A percentile compares a stretch with the other conserved stretches of the same genome.
These are phyloP conservation scores for Clytia hemisphaerica DNA, from an alignment of 30 jellyfish, hydroid and myxozoan genomes.

Conservation along the genomic window DNA sequence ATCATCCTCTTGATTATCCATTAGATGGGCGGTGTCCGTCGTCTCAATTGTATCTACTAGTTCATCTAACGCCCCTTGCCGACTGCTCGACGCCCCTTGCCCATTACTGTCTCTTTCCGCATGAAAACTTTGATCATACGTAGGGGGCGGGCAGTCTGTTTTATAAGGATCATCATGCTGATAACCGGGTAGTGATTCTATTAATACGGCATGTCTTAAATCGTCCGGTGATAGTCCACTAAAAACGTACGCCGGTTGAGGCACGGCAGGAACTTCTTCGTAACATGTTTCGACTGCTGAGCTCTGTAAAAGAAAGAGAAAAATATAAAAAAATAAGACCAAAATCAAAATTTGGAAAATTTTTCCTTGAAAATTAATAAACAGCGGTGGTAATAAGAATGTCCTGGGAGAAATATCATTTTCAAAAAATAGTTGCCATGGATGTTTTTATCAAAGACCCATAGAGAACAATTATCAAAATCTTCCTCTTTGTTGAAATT, in stretches of 20 bases:
- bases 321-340: not conserved
- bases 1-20: slow-evolving; percentile 30
- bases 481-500: too few relatives aligned
- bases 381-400: too few relatives aligned
- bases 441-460: too few relatives aligned
- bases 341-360: too few relatives aligned
- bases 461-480: too few relatives aligned
- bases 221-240: slow-evolving; percentile 74
- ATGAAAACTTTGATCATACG: slow-evolving; percentile 54
- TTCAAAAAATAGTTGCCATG: too few relatives aligned
- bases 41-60: slow-evolving; percentile 12
- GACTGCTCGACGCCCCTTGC: slow-evolving; percentile 36
- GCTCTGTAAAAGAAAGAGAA: not conserved
- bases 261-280: slow-evolving; percentile 96
- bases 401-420: too few relatives aligned
- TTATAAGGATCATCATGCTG: slow-evolving; percentile 92
- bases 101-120: slow-evolving; percentile 16
- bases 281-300: slow-evolving; percentile 61
- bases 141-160: slow-evolving; percentile 86
- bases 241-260: slow-evolving; percentile 94
- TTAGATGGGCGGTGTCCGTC: slow-evolving; percentile 63
- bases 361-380: too few relatives aligned
- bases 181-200: slow-evolving; percentile 78
- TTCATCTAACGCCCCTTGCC: slow-evolving; percentile 11
- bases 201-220: slow-evolving; percentile 52